Conservation (phyloP, 2,113 vertebrate genomes). For the Melanotaenia duboulayi region DNA sequence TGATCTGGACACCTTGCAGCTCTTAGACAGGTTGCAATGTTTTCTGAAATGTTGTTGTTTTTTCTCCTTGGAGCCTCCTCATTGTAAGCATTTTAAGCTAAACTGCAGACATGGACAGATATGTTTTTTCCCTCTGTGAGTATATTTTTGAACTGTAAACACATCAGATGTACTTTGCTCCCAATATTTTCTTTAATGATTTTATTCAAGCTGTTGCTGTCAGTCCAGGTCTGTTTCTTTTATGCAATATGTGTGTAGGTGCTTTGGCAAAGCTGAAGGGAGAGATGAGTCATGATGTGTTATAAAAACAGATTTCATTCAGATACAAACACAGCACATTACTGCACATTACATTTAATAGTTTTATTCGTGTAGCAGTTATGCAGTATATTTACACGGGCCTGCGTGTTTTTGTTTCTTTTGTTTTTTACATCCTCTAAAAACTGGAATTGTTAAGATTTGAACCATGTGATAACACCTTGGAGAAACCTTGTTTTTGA, state of each 20-base stretch:
- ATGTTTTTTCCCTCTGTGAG: too few relatives aligned
- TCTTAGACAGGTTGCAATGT: too few relatives aligned
- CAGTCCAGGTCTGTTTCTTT: background rate
- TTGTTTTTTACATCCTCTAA: background rate
- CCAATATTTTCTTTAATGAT: background rate
- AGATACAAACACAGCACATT: slow-evolving; percentile 12
- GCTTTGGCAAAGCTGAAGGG: slow-evolving; percentile 22
- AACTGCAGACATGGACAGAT: too few relatives aligned
- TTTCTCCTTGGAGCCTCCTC: too few relatives aligned
- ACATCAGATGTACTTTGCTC: background rate
- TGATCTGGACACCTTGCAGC: too few relatives aligned
- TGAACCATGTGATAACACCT: background rate
- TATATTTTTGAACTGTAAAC: background rate
- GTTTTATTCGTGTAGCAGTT: slow-evolving; percentile 3
- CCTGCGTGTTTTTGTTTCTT: too few relatives aligned
- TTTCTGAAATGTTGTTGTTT: too few relatives aligned
- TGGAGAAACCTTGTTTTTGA: background rate
- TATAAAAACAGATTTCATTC: slow-evolving; percentile 42
- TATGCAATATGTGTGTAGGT: slow-evolving; percentile 23
- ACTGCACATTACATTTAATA: slow-evolving; percentile 21
- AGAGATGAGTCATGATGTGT: slow-evolving; percentile 51
- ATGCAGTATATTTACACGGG: background rate
- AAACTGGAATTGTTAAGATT: background rate
- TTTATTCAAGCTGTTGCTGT: slow-evolving; percentile 5
- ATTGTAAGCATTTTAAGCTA: too few relatives aligned